Evolutionary conservation across 2,888 invertebrate species (phyloP), one percentile per base, ranked within the genome.

Genomic region (Erpobdella octoculata): DNA sequence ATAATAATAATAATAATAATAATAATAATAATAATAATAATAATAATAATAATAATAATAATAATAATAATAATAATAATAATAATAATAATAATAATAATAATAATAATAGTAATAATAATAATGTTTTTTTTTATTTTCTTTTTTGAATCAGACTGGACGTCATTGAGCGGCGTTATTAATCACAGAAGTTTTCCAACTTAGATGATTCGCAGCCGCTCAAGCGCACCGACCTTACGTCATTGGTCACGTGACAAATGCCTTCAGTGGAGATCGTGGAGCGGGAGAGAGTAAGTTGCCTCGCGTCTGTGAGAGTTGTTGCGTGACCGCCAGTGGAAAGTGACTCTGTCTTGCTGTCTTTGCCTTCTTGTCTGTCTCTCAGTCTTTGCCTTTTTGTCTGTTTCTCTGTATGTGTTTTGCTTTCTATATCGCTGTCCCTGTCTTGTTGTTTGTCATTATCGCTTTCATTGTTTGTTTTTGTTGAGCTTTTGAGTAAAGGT

Each of bases 171-270:
- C n/a, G 33, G 33, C n/a, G 33, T 35, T 33, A 33, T 62, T 62
- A 33, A 28, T 62, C 35, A 35, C 31, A 12, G 1, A 28, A 37
- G 8, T 31, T 69, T 69, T 41, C 41, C 69, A 37, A 36, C 38
- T 41, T 69, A 25, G 53, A 53, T 53, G 53, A 53, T 53, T 53
- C 53, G 21, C 9, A 28, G 28, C 62, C 21, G 33, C 33, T 35
- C 62, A 31, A 62, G 62, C 62, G 62, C n/a, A 35, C 6, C 62
- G 62, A 62, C 31, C 62, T 62, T 69, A 62, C 35, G 62, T 62
- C 62, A 62, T 35, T 62, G 62, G 35, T 62, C 62, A 62, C 62
- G 62, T 62, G 62, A 62, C 35, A 62, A 62, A 62, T 62, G 62
- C 33, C 62, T 35, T 31, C 62, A 12, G 25, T 59, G 3, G 38